Base-by-base conservation (phyloP, 2,113 vertebrate species). In the Lanius collurio region DNA sequence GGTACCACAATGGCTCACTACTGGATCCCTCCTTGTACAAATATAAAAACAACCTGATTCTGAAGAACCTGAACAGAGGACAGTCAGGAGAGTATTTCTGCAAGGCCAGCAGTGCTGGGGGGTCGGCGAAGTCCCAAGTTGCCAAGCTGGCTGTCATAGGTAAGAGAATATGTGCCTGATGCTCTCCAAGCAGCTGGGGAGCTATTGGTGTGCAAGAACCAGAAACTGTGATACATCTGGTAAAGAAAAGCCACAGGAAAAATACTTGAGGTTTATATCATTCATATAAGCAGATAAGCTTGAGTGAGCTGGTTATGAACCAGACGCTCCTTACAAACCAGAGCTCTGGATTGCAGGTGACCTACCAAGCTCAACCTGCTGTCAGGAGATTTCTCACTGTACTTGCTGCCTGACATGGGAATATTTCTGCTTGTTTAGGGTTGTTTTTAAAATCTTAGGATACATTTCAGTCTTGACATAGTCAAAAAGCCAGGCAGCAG, bases 21-120 rank as follows among this genome's bases (percentile, higher is more conserved):
- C 96, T 99, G 93, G 98, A 99, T 50, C 98, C 97, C 42, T 97
- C 96, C 10, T 90, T 96, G 30, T 97, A 98, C 50, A 98, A 98
- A 56, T 98, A 98, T 1, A 98, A 98, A 35, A 98, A 98, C 94
- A 99, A 97, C 37, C 94, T 99, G 94, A 96, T 99, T 83, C 95
- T 99, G 83, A 99, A 97, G 96, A 98, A 98, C 39, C 92, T 99
- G 87, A 97, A 76, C n/a, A 94, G 62, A 93, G 97, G 97, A 28
- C 99, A 99, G 52, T 95, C 98, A 7, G 99, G 99, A 53, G 98
- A 99, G 64, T 99, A 99, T 89, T 98, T 98, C 93, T 99, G 99
- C 97, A 99, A 98, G 95, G 99, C 99, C 65, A 99, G 98, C 96
- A 98, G 98, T 3, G 96, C 98, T 0, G 98, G 98, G 7, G 99